These are phyloP conservation scores for Argyrosomus regius DNA, from an alignment of 2,797 vertebrate species.

Conservation along the genomic window DNA sequence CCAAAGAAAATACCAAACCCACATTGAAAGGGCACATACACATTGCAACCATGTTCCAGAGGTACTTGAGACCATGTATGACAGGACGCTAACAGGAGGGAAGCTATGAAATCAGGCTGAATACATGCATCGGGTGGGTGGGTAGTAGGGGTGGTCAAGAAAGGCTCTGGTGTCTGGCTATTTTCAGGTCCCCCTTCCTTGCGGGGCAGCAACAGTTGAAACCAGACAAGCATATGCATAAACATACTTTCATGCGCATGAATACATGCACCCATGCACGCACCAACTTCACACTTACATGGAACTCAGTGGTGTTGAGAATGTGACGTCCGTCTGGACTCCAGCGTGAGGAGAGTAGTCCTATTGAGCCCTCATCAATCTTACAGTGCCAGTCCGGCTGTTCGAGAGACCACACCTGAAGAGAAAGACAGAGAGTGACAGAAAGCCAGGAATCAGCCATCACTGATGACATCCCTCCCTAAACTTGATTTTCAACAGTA, in stretches of 20 bases:
- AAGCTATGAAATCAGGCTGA: conserved; percentile 78
- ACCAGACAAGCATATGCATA: conserved; percentile 71
- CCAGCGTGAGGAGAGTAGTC: conserved; percentile 96
- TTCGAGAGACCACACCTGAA: conserved; percentile 97
- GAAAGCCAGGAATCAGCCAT: conserved; percentile 31
- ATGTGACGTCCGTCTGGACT: conserved; percentile 98
- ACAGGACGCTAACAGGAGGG: conserved; percentile 79
- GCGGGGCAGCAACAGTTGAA: conserved; percentile 88
- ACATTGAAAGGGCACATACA: conserved; percentile 43
- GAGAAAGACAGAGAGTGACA: conserved; percentile 33
- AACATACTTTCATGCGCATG: conserved; percentile 68
- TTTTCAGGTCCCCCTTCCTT: conserved; percentile 85
- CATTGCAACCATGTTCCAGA: conserved; percentile 60
- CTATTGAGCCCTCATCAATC: conserved; percentile 97
- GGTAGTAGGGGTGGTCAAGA: conserved; percentile 67
- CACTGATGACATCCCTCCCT: conserved; percentile 29
- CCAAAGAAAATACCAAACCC: conserved; percentile 53
- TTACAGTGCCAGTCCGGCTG: conserved; percentile 98
- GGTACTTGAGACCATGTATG: conserved; percentile 75
- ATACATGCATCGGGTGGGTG: conserved; percentile 78
- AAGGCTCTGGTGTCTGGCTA: conserved; percentile 83
- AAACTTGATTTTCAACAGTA: conserved; percentile 41
- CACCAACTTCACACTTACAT: conserved; percentile 90
- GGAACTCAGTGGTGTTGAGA: conserved; percentile 98
- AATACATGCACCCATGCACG: conserved; percentile 63